These are phyloP conservation scores for Lomographa bimaculata DNA, from an alignment of 2,888 invertebrate species.

Conservation along the genomic window DNA sequence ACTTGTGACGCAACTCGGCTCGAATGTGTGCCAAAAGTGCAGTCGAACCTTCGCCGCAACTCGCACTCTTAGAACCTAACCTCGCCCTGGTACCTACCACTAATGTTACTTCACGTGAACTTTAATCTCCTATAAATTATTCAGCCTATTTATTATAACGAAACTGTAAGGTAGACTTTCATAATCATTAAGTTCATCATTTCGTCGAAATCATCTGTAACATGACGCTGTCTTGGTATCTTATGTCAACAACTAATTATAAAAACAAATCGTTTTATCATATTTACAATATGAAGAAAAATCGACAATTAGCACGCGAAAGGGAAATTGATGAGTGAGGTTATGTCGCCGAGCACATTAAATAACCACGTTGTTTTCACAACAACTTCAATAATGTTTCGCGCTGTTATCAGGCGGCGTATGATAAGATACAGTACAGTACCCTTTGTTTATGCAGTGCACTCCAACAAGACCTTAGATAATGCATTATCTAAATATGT, in stretches of 20 bases:
- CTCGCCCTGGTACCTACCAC: slow-evolving; percentile 12
- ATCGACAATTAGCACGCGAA: slow-evolving; percentile 29
- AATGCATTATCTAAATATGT: slow-evolving; percentile 63
- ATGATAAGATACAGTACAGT: slow-evolving; percentile 73
- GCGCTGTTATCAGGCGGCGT: slow-evolving; percentile 61
- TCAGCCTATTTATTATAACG: slow-evolving; percentile 17
- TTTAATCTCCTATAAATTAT: slow-evolving; percentile 22
- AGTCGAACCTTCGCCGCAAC: slow-evolving; percentile 57
- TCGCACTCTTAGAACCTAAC: slow-evolving; percentile 26
- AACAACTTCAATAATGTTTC: slow-evolving; percentile 62
- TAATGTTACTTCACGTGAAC: slow-evolving; percentile 24
- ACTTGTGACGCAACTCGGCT: slow-evolving; percentile 57
- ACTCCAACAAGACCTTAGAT: slow-evolving; percentile 68
- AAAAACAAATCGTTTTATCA: no score
- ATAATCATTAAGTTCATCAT: no score
- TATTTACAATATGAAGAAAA: slow-evolving; percentile 28
- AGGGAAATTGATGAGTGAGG: slow-evolving; percentile 37
- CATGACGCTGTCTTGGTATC: no score
- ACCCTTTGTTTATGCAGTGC: slow-evolving; percentile 72
- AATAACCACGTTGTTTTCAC: slow-evolving; percentile 52
- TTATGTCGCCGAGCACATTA: slow-evolving; percentile 36
- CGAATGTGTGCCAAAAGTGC: slow-evolving; percentile 82
- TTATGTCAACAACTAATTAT: no score
- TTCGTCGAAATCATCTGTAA: no score
- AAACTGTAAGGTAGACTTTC: slow-evolving; percentile 2